Evolutionary conservation across 2,113 vertebrate genomes (phyloP).

Genomic region (Urocitellus parryii): DNA sequence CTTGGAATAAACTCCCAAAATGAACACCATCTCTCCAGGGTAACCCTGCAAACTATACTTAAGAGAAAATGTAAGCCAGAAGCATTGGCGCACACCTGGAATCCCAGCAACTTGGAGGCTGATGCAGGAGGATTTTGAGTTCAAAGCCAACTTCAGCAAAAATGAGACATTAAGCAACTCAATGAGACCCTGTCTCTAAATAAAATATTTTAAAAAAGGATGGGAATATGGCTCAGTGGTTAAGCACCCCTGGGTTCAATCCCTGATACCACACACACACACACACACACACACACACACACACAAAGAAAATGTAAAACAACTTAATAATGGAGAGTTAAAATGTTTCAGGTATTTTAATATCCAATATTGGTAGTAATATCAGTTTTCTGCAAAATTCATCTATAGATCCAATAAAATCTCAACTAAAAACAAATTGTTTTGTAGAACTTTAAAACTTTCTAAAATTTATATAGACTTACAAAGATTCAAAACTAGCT

Average conservation of each 20-base stretch:
- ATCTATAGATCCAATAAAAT: not conserved
- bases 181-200: too few species aligned
- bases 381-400: not conserved
- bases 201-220: too few species aligned
- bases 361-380: not conserved
- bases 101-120: too few species aligned
- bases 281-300: too few species aligned
- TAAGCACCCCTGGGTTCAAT: too few species aligned
- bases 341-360: not conserved
- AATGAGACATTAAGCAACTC: too few species aligned
- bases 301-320: not conserved
- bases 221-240: too few species aligned
- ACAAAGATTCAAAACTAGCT: not conserved
- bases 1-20: not conserved
- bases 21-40: not conserved
- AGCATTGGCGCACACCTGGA: too few species aligned
- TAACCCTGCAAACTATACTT: not conserved
- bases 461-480: not conserved
- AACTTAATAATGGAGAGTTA: not conserved
- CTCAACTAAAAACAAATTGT: not conserved
- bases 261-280: too few species aligned
- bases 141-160: too few species aligned
- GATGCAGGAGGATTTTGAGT: too few species aligned
- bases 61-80: not conserved
- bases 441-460: not conserved